phyloP scores from a whole-genome alignment of 2,113 vertebrate species.

The Andinoacara biseriatus region DNA sequence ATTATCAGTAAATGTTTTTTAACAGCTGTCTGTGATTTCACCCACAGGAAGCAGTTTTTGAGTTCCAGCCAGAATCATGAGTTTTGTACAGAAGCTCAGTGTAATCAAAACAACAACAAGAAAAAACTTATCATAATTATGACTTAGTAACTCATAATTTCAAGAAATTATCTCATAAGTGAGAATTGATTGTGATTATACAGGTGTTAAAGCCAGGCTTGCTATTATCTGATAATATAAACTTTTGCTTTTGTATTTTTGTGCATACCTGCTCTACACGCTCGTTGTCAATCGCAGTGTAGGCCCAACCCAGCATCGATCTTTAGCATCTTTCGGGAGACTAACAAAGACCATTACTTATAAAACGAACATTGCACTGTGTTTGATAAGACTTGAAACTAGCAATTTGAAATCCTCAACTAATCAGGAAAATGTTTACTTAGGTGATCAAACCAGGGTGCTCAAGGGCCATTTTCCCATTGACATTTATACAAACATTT shows the following conservation, averaged over 20 bases:
- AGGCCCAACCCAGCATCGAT: neutral
- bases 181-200: neutral
- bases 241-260: neutral
- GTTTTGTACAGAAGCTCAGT: neutral
- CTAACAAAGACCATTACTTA: neutral
- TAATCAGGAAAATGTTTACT: neutral
- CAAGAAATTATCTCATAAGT: neutral
- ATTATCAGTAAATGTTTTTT: no score
- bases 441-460: neutral
- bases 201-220: neutral
- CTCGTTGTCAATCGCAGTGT: neutral
- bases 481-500: neutral
- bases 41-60: neutral
- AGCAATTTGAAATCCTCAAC: neutral
- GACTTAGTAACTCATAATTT: neutral
- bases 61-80: neutral
- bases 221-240: neutral
- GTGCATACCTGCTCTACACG: no score
- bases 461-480: neutral
- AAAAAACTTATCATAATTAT: neutral
- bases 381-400: neutral
- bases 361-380: neutral
- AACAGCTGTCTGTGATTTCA: neutral
- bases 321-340: neutral
- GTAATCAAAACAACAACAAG: neutral